Evolutionary conservation across 2,797 vertebrate genomes (phyloP).

Genomic region (Gymnothorax javanicus): DNA sequence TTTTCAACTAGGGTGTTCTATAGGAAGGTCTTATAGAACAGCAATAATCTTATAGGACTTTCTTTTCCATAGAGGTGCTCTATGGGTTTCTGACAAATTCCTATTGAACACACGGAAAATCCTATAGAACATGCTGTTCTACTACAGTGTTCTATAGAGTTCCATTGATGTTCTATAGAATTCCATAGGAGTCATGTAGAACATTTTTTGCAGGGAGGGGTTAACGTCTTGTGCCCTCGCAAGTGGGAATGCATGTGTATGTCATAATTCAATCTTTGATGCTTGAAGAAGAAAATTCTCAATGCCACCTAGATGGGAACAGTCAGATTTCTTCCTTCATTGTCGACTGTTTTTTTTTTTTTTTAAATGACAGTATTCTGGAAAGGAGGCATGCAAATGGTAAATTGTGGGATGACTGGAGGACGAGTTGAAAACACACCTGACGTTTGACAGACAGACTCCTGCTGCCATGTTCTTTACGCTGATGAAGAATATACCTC

Average conservation of each 20-base stretch:
- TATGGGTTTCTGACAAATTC: too few relatives aligned
- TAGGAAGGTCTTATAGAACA: too few relatives aligned
- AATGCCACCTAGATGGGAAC: slow-evolving; percentile 34
- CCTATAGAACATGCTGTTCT: too few relatives aligned
- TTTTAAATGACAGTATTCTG: slow-evolving; percentile 58
- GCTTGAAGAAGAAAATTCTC: slow-evolving; percentile 1
- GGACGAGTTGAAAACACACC: slow-evolving; percentile 45
- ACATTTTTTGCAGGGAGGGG: too few relatives aligned
- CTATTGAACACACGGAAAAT: too few relatives aligned
- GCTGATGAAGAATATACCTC: slow-evolving; percentile 30
- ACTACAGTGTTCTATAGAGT: too few relatives aligned
- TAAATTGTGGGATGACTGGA: slow-evolving; percentile 65
- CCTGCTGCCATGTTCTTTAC: slow-evolving; percentile 33
- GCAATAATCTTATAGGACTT: too few relatives aligned
- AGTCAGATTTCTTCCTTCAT: slow-evolving; percentile 53
- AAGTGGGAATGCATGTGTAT: slow-evolving; percentile 58
- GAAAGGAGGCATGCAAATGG: slow-evolving; percentile 48
- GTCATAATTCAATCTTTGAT: slow-evolving; percentile 63
- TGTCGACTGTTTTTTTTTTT: slow-evolving; percentile 42
- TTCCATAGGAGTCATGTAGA: too few relatives aligned
- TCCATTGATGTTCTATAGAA: too few relatives aligned
- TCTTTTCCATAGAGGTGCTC: too few relatives aligned
- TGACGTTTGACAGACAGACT: slow-evolving; percentile 57
- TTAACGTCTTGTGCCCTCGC: slow-evolving; percentile 41
- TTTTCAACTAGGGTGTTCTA: too few relatives aligned